Evolutionary conservation across 1,140 invertebrate species (phyloP), one percentile per base, ranked within the genome.

Genomic region (Aphis gossypii): DNA sequence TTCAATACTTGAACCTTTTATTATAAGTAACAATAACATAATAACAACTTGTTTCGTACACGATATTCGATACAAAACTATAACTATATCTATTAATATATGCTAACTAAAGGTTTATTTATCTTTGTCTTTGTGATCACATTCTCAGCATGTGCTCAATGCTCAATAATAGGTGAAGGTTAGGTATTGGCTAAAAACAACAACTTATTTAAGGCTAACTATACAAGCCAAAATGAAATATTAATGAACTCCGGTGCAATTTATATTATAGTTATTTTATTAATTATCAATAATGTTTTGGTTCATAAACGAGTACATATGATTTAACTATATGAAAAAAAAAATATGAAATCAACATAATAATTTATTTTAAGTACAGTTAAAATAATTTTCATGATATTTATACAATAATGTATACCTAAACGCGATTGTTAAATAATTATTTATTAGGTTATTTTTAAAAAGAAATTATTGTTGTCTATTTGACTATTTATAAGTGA

Each of bases 211-310:
- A 76, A 76, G 23, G 38, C 83, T 38, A 38, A 82, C 35, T 35
- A 82, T 82, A 41, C 82, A 83, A 83, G 82, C n/a, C 38, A 83
- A 83, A 83, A 83, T 83, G 20, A 83, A 83, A 83, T 38, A 38
- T 83, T 38, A 83, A 84, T 44, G 83, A 84, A 44, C 11, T 35
- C 14, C 60, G 30, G 14, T 18, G 30, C 9, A n/a, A n/a, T 76
- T 76, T 76, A 76, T 20, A 76, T 76, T 20, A 76, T 76, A n/a
- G 60, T n/a, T n/a, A 76, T 76, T n/a, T 18, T 35, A 76, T n/a
- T 14, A 1, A 76, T n/a, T n/a, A 60, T 60, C 9, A 60, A 60
- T 60, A 25, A 60, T 30, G 0, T 60, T 60, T 60, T 25, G 7
- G 3, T 60, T 30, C 56, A 76, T 76, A n/a, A 7, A n/a, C 30